Evolutionary conservation across 2,113 vertebrate species (phyloP).

Genomic region (Hystrix cristata): DNA sequence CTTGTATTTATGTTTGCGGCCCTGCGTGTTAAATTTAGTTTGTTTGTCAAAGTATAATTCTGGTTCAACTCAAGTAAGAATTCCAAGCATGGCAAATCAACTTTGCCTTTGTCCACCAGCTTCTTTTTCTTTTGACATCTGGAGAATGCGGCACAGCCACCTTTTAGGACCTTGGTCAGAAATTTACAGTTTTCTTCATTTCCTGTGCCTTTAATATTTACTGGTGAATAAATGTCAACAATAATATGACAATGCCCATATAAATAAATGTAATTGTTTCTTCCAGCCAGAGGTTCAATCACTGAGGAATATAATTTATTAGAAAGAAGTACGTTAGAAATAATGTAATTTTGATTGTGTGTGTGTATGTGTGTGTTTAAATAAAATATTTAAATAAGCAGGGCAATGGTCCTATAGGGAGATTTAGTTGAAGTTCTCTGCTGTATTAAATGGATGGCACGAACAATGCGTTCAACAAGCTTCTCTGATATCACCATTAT

Average conservation of each 20-base stretch:
- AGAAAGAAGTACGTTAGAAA: constrained; percentile 74
- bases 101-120: background rate
- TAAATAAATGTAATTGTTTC: constrained; percentile 22
- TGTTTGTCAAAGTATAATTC: background rate
- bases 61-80: constrained; percentile 27
- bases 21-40: background rate
- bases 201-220: background rate
- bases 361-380: constrained; percentile 84
- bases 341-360: constrained; percentile 76
- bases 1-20: background rate
- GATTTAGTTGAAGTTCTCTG: constrained; percentile 82
- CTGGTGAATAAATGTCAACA: background rate
- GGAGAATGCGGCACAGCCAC: background rate
- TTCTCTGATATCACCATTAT: constrained; percentile 88
- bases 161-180: background rate
- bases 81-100: background rate
- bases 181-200: background rate
- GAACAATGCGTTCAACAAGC: constrained; percentile 84
- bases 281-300: constrained; percentile 58
- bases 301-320: constrained; percentile 71
- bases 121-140: background rate
- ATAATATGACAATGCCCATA: background rate
- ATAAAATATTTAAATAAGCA: constrained; percentile 88
- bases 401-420: constrained; percentile 74
- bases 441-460: constrained; percentile 84